Evolutionary conservation across 2,797 vertebrate species (phyloP).

Genomic region (Myotis planiceps): DNA sequence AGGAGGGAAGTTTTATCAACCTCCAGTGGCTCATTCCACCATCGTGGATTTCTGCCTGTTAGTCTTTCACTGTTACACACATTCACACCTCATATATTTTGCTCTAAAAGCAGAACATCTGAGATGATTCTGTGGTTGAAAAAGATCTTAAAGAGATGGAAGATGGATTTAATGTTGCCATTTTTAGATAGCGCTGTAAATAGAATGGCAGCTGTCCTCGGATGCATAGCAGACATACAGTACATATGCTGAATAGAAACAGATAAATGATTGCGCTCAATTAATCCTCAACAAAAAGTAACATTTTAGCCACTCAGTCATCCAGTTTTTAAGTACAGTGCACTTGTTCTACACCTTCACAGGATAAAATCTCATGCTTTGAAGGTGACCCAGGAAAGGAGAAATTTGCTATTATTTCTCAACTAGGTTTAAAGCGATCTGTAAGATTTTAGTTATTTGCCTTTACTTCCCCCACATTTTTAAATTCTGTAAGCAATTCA

Average conservation of each 20-base stretch:
- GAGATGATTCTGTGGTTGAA: slow-evolving; percentile 71
- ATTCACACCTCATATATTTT: slow-evolving; percentile 67
- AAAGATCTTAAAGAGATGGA: slow-evolving; percentile 78
- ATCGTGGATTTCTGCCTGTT: slow-evolving; percentile 67
- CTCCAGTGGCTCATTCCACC: slow-evolving; percentile 52
- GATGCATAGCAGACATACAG: slow-evolving; percentile 70
- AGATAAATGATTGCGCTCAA: slow-evolving; percentile 71
- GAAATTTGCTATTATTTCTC: not conserved
- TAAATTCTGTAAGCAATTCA: not conserved
- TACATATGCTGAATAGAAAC: slow-evolving; percentile 68
- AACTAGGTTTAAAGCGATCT: not conserved
- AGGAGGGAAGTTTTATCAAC: slow-evolving; percentile 47
- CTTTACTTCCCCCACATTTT: not conserved
- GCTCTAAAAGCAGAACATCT: slow-evolving; percentile 79
- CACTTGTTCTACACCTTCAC: not conserved
- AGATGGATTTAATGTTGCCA: slow-evolving; percentile 74
- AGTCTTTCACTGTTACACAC: slow-evolving; percentile 73
- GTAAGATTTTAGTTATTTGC: slow-evolving; percentile 19
- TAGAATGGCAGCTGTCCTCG: slow-evolving; percentile 79
- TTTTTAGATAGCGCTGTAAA: slow-evolving; percentile 79
- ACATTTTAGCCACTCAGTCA: slow-evolving; percentile 50
- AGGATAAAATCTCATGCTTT: slow-evolving; percentile 12
- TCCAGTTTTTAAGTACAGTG: slow-evolving; percentile 10
- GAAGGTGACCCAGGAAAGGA: slow-evolving; percentile 43
- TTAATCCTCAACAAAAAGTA: slow-evolving; percentile 52